A percentile compares a stretch with the other conserved stretches of the same genome.
Evolutionary conservation across 2,113 vertebrate species (phyloP).

Genomic region (Caranx ignobilis): DNA sequence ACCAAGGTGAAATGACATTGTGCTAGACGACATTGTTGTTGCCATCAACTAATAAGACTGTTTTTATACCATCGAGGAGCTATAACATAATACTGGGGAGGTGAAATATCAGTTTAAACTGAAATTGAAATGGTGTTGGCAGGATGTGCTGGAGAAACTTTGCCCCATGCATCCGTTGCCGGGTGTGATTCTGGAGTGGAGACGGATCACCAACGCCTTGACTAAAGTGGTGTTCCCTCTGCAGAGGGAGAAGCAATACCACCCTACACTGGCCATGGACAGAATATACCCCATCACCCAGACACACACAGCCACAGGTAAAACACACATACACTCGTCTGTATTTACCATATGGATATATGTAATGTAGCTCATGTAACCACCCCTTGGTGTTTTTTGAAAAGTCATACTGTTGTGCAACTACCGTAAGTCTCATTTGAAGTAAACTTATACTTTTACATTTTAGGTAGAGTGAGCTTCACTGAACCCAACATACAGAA

Average conservation of each 20-base stretch:
- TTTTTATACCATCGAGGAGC: background rate
- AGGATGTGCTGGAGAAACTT: conserved; percentile 95
- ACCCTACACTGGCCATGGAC: conserved; percentile 90
- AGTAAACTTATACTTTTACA: conserved; percentile 25
- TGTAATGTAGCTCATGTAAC: background rate
- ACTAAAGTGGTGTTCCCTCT: conserved; percentile 96
- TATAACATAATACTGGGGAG: background rate
- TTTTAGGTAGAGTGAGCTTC: conserved; percentile 92
- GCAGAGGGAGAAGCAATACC: conserved; percentile 89
- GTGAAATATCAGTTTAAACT: background rate
- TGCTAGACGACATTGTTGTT: background rate
- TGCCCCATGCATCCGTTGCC: conserved; percentile 91
- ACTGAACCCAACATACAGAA: conserved; percentile 97
- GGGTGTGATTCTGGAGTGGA: conserved; percentile 95
- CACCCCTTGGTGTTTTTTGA: background rate
- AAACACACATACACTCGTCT: background rate
- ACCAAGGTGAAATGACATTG: conserved; percentile 87
- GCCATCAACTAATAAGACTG: background rate
- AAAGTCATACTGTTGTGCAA: background rate
- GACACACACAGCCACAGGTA: conserved; percentile 96
- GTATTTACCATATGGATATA: fast-evolving
- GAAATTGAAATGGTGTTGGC: conserved; percentile 47
- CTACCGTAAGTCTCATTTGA: background rate
- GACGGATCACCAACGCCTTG: conserved; percentile 94
- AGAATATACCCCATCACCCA: conserved; percentile 93